phyloP scores from a whole-genome alignment of 1,140 invertebrate species.

The Calycopis cecrops region DNA sequence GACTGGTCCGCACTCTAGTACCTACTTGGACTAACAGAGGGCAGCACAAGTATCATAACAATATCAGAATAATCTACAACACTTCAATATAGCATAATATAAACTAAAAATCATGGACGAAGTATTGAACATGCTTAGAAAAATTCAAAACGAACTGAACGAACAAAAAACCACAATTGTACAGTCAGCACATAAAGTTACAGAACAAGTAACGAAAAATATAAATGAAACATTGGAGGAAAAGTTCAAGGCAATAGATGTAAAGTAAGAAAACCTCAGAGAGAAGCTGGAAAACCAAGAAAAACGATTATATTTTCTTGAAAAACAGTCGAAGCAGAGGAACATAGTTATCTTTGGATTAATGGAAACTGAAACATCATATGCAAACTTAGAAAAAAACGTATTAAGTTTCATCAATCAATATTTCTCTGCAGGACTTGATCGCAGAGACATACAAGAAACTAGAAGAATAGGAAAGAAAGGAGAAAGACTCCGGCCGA shows the following conservation, averaged over 20 bases:
- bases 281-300: slow-evolving; percentile 20
- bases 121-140: slow-evolving; percentile 21
- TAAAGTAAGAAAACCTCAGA: no score
- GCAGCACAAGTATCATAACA: no score
- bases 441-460: slow-evolving; percentile 9
- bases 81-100: no score
- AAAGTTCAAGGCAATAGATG: slow-evolving; percentile 21
- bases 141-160: slow-evolving; percentile 19
- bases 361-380: neutral
- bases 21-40: no score
- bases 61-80: no score
- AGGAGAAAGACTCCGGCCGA: slow-evolving; percentile 4
- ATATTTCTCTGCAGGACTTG: neutral
- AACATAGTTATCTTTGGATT: slow-evolving; percentile 22
- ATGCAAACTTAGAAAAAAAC: slow-evolving; percentile 12
- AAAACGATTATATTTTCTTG: slow-evolving; percentile 21
- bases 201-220: slow-evolving; percentile 17
- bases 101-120: slow-evolving; percentile 21
- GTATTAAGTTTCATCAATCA: slow-evolving; percentile 17
- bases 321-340: no score
- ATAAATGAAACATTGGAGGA: slow-evolving; percentile 15
- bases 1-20: no score
- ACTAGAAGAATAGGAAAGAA: slow-evolving; percentile 13
- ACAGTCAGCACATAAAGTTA: no score
- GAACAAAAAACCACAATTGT: no score